phyloP scores from a whole-genome alignment of 2,888 invertebrate genomes.

The Phasia obesa region DNA sequence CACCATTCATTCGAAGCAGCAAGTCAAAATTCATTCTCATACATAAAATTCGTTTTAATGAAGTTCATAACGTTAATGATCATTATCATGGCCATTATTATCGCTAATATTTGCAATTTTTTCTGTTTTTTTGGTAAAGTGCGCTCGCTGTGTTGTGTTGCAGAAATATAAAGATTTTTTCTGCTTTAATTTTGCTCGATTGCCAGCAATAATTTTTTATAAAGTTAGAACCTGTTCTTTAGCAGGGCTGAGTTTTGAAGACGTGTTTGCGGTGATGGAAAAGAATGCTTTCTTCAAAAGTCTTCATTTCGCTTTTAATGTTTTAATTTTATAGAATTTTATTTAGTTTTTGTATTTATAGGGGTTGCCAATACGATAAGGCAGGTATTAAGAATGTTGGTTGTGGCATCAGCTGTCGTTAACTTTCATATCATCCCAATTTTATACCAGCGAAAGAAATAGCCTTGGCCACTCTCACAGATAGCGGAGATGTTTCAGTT shows the following conservation, averaged over 20 bases:
- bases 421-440: no score
- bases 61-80: slow-evolving; percentile 35
- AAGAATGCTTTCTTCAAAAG: background rate
- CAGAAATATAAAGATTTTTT: slow-evolving; percentile 13
- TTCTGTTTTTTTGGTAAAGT: background rate
- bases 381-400: no score
- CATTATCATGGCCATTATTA: slow-evolving; percentile 19
- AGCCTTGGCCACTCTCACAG: no score
- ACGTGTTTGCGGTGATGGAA: background rate
- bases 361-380: no score
- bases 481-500: no score
- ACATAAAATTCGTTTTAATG: slow-evolving; percentile 6
- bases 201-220: slow-evolving; percentile 1
- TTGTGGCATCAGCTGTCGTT: no score
- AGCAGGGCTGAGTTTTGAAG: background rate
- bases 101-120: background rate
- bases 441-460: no score
- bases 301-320: no score
- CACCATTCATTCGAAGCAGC: slow-evolving; percentile 8
- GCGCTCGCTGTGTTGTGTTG: background rate
- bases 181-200: background rate
- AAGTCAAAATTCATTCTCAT: slow-evolving; percentile 38
- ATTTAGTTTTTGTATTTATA: no score
- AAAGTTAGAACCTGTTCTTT: slow-evolving; percentile 27
- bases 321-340: no score